A percentile compares a stretch with the other conserved stretches of the same genome.
phyloP scores from a whole-genome alignment of 2,888 invertebrate species.

The Ectemnius cavifrons region DNA sequence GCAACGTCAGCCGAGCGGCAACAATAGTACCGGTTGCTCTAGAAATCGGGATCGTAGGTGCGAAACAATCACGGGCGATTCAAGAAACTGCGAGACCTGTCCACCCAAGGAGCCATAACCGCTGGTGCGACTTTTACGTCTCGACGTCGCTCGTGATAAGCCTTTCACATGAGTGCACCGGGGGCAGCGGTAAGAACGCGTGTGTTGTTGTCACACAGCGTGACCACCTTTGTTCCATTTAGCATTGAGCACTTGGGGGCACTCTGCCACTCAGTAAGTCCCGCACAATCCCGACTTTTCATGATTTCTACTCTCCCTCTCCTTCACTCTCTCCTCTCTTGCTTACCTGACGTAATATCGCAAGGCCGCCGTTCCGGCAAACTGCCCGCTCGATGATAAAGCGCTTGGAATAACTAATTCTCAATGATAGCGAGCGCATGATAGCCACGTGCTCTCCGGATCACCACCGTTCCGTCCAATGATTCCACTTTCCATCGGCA shows the following conservation, averaged over 20 bases:
- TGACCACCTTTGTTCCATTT: too few relatives aligned
- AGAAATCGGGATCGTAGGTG: background rate
- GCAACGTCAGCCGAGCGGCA: too few relatives aligned
- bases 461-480: conserved; percentile 6
- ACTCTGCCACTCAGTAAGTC: too few relatives aligned
- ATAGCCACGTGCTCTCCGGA: conserved; percentile 15
- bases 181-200: too few relatives aligned
- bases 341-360: conserved; percentile 66
- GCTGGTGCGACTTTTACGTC: conserved; percentile 14
- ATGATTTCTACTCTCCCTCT: too few relatives aligned
- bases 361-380: conserved; percentile 64
- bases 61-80: conserved; percentile 3
- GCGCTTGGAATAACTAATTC: conserved; percentile 59
- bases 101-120: conserved; percentile 6
- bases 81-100: conserved; percentile 12
- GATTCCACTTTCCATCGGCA: conserved; percentile 18
- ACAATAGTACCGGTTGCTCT: background rate
- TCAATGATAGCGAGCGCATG: conserved; percentile 46
- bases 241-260: too few relatives aligned
- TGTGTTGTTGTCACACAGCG: conserved; percentile 36
- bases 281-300: too few relatives aligned
- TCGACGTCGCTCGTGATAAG: conserved; percentile 28
- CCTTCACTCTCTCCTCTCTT: conserved; percentile 35
- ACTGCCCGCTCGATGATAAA: conserved; percentile 45
- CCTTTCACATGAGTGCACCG: conserved; percentile 47